phyloP scores from a whole-genome alignment of 30 jellyfish, hydroid and myxozoan species.

The Mastigias papua region DNA sequence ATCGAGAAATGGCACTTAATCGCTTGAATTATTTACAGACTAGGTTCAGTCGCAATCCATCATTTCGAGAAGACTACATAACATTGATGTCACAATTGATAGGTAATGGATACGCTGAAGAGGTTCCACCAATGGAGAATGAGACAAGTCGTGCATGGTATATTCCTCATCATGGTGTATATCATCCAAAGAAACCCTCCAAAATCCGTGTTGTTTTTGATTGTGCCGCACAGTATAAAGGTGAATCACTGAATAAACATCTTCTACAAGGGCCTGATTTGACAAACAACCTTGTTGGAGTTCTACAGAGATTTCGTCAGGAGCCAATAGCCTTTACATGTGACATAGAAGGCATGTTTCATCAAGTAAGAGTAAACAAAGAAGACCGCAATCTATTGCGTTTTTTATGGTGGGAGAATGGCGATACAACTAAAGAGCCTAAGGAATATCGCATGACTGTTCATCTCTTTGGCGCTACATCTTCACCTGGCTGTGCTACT shows the following conservation, averaged over 20 bases:
- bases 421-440: slow-evolving; percentile 17
- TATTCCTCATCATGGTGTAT: slow-evolving; percentile 78
- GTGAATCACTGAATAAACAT: slow-evolving; percentile 58
- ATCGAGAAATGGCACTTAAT: slow-evolving; percentile 23
- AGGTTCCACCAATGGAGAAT: neutral
- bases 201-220: slow-evolving; percentile 49
- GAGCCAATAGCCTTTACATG: slow-evolving; percentile 70
- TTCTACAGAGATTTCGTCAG: slow-evolving; percentile 71
- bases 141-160: slow-evolving; percentile 38
- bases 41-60: slow-evolving; percentile 19
- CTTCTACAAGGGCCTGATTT: slow-evolving; percentile 79
- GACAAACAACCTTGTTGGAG: slow-evolving; percentile 49
- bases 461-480: slow-evolving; percentile 58
- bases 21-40: slow-evolving; percentile 9
- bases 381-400: slow-evolving; percentile 39
- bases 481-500: slow-evolving; percentile 68
- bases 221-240: slow-evolving; percentile 52
- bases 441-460: slow-evolving; percentile 57
- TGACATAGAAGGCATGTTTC: slow-evolving; percentile 80
- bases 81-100: neutral
- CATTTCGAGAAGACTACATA: neutral
- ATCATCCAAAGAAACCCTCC: slow-evolving; percentile 72
- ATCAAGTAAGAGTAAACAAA: slow-evolving; percentile 67
- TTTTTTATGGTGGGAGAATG: slow-evolving; percentile 66
- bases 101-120: neutral